Base-by-base conservation (phyloP, 2,113 vertebrate species). In the Calyptomena viridis region DNA sequence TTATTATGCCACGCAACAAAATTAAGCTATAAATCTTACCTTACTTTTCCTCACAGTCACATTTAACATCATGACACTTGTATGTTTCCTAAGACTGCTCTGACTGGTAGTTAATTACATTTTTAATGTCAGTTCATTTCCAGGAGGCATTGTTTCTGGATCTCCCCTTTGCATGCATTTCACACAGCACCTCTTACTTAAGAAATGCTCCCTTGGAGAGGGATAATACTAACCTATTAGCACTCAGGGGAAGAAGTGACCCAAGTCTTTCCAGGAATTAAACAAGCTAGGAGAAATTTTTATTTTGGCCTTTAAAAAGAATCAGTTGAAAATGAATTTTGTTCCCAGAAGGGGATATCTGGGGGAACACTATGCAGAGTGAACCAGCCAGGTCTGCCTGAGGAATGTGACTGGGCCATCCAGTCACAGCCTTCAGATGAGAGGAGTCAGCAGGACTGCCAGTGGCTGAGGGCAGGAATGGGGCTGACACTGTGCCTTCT, bases 81-180 rank as follows among this genome's bases (percentile, higher is more conserved):
- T 12, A 50, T 20, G 23, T 35, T 85, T 87, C n/a, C 46, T 44
- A 50, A 49, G 30, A 62, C 52, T 84, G 72, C 46, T 85, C 78
- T 85, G 74, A 44, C 62, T 58, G 33, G 66, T 33, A 80, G 63
- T 37, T 68, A 94, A 92, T 67, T 67, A 39, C 12, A 60, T 58
- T 87, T 90, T 95, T 92, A 83, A 93, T 53, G 75, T 76, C 75
- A 90, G 44, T 37, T 79, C 31, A 79, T 80, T 91, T 85, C 67
- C 35, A 93, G 75, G 31, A 87, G 50, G 50, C 31, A 4, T 5
- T 89, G 49, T 31, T 79, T 82, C 62, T 69, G 31, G 31, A 28
- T 66, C 31, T 90, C 37, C 37, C 55, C 2, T 0, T 53, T 55
- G 44, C 40, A 68, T 7, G 7, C 14, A 42, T 60, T 83, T 72